Percentiles rank a stretch among this genome's conserved stretches.
Evolutionary conservation across 1,140 invertebrate species (phyloP).

Genomic region (Brachionus rotundiformis): DNA sequence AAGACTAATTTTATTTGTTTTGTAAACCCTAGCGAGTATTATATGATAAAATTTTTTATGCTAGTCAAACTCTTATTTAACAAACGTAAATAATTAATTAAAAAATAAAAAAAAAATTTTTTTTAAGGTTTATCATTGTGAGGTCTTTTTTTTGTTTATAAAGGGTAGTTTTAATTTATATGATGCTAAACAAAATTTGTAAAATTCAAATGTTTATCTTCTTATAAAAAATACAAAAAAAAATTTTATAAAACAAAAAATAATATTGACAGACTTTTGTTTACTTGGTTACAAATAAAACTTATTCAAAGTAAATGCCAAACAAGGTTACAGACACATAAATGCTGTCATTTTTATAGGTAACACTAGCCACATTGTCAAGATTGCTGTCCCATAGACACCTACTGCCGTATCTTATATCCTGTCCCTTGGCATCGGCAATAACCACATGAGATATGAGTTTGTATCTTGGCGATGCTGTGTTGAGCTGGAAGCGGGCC

Average conservation of each 20-base stretch:
- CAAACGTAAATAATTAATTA: too few species aligned
- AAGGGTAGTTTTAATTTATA: too few species aligned
- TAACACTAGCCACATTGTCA: constrained; percentile 57
- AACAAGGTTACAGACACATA: constrained; percentile 59
- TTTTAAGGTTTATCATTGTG: too few species aligned
- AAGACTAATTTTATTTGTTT: too few species aligned
- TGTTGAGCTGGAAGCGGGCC: constrained; percentile 57
- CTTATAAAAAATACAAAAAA: background rate
- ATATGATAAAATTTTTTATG: too few species aligned
- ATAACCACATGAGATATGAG: constrained; percentile 57
- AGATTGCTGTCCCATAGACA: constrained; percentile 58
- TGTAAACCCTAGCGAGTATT: too few species aligned
- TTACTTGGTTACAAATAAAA: constrained; percentile 8
- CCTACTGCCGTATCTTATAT: constrained; percentile 57
- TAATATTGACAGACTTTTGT: background rate
- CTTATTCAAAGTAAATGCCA: constrained; percentile 59
- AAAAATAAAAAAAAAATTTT: too few species aligned
- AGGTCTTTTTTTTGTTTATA: too few species aligned
- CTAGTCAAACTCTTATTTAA: too few species aligned
- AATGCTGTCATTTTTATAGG: constrained; percentile 56
- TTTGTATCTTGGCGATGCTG: constrained; percentile 57
- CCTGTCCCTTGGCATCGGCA: constrained; percentile 56
- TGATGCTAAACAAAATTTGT: too few species aligned
- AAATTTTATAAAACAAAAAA: background rate
- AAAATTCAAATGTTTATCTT: background rate